Base-by-base conservation (phyloP, 2,888 invertebrate genomes). In the Amblyjoppa proteus region DNA sequence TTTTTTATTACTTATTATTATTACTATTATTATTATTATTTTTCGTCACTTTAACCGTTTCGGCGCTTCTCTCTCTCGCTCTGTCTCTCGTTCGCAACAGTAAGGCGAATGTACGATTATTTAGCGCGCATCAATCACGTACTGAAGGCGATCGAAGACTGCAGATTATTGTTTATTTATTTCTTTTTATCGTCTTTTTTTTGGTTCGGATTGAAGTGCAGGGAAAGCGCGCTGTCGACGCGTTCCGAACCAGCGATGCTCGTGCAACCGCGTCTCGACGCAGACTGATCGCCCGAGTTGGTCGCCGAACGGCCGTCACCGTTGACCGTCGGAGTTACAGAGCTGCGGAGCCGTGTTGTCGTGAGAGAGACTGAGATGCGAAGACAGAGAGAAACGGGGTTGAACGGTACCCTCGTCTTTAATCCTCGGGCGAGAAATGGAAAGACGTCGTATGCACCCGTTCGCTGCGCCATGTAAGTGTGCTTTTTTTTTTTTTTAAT, bases 261-360 rank as follows among this genome's bases (percentile, higher is more conserved):
- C 86, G 84, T 89, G 85, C 81, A 88, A 88, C 89, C 90, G 89
- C 89, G 89, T 88, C 90, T 90, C 91, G 90, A 90, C 90, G 89
- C 89, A 83, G 85, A 93, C 93, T 93, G 91, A 88, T 74, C 73
- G 66, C 45, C 56, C 51, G 38, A 69, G 78, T 76, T 70, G 68
- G 51, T 58, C 75, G 71, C 79, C 83, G 69, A 56, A 86, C 89
- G 91, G 87, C 90, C 89, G 86, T 92, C 90, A 88, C 88, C 91
- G 90, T 91, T 91, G 91, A 92, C 91, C 90, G 88, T 86, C 87
- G 88, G 58, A 58, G 53, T 64, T 66, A 61, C 38, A 80, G 53
- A 84, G 80, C 78, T 77, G 73, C 78, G 41, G 49, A 64, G 34
- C 49, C 11, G 66, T 51, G 20, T 16, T 58, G 25, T 34, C 49